Evolutionary conservation across 2,797 vertebrate genomes (phyloP).

Genomic region (Buceros bicornis): DNA sequence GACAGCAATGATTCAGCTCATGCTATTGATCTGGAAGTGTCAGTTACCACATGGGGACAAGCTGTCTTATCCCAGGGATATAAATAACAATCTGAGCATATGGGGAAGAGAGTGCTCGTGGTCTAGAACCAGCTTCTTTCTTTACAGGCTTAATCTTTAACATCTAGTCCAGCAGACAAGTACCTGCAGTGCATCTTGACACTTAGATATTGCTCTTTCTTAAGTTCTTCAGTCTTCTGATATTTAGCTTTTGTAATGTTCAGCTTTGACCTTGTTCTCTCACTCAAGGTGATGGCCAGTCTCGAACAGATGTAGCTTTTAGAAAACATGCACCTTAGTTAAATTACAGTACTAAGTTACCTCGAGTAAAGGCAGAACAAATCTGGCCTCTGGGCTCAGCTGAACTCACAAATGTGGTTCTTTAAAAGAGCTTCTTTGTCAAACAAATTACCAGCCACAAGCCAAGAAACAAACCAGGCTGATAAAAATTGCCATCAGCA

Average conservation of each 20-base stretch:
- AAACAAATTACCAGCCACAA: not conserved
- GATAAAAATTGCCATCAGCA: not conserved
- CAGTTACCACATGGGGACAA: constrained; percentile 5
- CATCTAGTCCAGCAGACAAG: not conserved
- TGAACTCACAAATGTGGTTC: not conserved
- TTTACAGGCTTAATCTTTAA: not conserved
- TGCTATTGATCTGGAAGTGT: constrained; percentile 56
- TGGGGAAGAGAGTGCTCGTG: not conserved
- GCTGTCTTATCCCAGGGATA: not conserved
- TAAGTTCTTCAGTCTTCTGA: not conserved
- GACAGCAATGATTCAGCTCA: not conserved
- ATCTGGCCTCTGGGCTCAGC: not conserved
- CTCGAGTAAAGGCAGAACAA: not conserved
- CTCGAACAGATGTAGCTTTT: not conserved
- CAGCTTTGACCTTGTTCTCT: not conserved
- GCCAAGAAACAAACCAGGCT: not conserved
- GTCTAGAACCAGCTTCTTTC: constrained; percentile 20
- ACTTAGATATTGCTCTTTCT: not conserved
- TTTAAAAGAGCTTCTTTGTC: not conserved
- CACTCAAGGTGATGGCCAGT: not conserved
- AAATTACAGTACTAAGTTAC: not conserved
- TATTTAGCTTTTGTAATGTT: not conserved
- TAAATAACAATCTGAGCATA: constrained; percentile 43
- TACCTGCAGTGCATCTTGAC: not conserved
- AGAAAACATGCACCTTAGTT: not conserved